phyloP scores from a whole-genome alignment of 2,888 invertebrate genomes.

The Monoplex corrugatus region DNA sequence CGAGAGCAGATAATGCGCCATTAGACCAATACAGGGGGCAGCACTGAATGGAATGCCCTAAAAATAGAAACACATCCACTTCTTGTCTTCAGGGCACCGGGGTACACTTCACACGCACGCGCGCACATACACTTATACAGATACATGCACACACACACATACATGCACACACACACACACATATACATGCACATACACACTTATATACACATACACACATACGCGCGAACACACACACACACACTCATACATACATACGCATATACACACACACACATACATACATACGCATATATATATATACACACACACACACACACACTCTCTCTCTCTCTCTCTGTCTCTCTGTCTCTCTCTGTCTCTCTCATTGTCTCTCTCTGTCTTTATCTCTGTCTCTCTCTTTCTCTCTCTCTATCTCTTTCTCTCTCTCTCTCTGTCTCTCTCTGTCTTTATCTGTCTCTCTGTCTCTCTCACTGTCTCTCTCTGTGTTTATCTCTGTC shows the following conservation, averaged over 20 bases:
- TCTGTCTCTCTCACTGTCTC: conserved; percentile 7
- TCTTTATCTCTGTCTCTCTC: neutral
- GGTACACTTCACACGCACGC: no score
- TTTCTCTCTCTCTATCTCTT: no score
- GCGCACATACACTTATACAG: neutral
- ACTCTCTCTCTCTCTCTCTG: neutral
- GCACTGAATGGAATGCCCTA: no score
- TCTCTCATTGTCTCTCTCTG: neutral
- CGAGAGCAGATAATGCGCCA: no score
- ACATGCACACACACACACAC: neutral
- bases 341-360: conserved; percentile 6
- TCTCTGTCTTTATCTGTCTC: neutral
- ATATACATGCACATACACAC: neutral
- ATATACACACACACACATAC: no score
- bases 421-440: no score
- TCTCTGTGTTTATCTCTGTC: neutral
- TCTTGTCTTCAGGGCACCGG: no score
- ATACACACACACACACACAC: no score
- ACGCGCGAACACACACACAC: neutral
- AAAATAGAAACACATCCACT: no score
- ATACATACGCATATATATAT: no score
- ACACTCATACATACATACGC: neutral
- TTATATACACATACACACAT: neutral
- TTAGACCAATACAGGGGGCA: no score
- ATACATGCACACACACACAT: no score